phyloP scores from a whole-genome alignment of 2,888 invertebrate species.

The Acronicta leporina region DNA sequence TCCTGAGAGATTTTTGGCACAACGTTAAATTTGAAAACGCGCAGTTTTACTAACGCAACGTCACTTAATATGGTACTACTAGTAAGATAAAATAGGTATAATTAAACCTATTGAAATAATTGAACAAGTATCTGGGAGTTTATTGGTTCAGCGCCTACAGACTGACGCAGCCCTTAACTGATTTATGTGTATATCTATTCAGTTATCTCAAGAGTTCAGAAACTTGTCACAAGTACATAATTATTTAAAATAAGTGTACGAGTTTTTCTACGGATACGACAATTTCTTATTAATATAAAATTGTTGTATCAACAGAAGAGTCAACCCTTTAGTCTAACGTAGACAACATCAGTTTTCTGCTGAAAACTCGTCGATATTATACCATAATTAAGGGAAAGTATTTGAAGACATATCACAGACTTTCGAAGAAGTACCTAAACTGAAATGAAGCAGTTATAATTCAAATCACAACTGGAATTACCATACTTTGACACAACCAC shows the following conservation, averaged over 20 bases:
- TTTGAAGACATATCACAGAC: no score
- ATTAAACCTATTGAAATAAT: neutral
- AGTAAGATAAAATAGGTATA: neutral
- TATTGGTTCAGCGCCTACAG: neutral
- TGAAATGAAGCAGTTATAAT: neutral
- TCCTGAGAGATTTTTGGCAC: no score
- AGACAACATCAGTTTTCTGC: no score
- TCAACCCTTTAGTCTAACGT: no score
- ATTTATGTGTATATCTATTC: neutral
- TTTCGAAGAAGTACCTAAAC: no score
- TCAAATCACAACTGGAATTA: slow-evolving; percentile 1
- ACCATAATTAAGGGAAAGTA: no score
- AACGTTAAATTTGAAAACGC: no score
- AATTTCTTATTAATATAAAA: no score
- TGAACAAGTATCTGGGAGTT: neutral
- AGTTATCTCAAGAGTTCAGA: neutral
- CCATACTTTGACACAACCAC: slow-evolving; percentile 4
- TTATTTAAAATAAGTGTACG: neutral
- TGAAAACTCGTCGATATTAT: no score
- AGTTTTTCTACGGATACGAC: neutral
- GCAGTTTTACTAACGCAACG: no score
- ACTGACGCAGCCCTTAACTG: neutral
- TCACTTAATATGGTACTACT: no score
- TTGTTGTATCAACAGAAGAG: no score
- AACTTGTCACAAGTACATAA: neutral